These are phyloP conservation scores for Phyllotis vaccarum DNA, from an alignment of 2,797 vertebrate genomes.

Conservation along the genomic window DNA sequence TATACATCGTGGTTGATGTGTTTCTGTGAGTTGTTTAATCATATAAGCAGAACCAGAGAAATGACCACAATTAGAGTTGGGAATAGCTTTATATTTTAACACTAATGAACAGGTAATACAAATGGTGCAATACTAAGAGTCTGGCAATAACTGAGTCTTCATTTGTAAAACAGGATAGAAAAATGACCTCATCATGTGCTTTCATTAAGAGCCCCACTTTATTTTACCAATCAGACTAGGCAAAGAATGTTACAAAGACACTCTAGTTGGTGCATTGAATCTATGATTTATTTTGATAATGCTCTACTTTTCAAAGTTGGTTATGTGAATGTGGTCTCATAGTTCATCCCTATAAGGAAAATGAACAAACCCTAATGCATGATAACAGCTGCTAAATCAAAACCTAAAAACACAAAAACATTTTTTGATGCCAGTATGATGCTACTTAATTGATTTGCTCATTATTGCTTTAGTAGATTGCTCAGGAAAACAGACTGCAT, in stretches of 20 bases:
- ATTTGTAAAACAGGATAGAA: conserved; percentile 52
- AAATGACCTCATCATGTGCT: conserved; percentile 55
- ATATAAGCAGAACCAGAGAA: conserved; percentile 38
- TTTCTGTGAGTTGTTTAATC: conserved; percentile 2
- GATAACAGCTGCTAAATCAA: not conserved
- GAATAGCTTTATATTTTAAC: not conserved
- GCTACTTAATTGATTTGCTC: not conserved
- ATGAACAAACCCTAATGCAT: not conserved
- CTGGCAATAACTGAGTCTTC: not conserved
- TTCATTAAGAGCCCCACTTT: conserved; percentile 4
- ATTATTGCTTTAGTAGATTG: not conserved
- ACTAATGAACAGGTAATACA: conserved; percentile 49
- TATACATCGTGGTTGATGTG: not conserved
- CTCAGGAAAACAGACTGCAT: not conserved
- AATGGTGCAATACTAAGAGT: conserved; percentile 36
- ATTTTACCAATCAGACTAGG: not conserved
- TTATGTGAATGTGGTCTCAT: not conserved
- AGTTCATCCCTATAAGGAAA: not conserved
- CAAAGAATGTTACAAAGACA: not conserved
- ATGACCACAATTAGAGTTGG: conserved; percentile 49
- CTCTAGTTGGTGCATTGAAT: not conserved
- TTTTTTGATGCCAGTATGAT: not conserved
- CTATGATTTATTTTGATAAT: not conserved
- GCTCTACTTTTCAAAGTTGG: not conserved
- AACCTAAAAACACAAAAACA: not conserved